Evolutionary conservation across 2,113 vertebrate species (phyloP).

Genomic region (Hippocampus zosterae): DNA sequence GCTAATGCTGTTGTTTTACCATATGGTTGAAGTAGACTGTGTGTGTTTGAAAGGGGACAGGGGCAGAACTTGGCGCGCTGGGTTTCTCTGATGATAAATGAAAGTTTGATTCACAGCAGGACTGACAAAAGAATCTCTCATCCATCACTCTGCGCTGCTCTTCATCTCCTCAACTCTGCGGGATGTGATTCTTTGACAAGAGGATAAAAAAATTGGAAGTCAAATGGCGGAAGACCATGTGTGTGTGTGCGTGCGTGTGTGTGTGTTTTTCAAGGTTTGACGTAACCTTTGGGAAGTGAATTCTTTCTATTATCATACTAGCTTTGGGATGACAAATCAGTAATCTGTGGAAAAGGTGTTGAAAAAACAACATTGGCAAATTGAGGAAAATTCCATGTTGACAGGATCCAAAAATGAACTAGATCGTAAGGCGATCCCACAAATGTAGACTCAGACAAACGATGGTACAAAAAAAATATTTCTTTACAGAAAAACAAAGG

Average conservation of each 20-base stretch:
- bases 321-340: background rate
- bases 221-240: constrained; percentile 52
- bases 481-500: too few relatives aligned
- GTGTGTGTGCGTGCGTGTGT: background rate
- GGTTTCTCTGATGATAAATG: constrained; percentile 38
- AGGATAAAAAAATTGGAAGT: constrained; percentile 58
- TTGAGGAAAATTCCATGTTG: background rate
- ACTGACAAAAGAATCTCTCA: constrained; percentile 42
- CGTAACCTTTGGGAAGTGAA: background rate
- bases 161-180: constrained; percentile 38
- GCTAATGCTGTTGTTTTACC: constrained; percentile 5
- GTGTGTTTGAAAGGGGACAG: constrained; percentile 21
- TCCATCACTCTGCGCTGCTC: constrained; percentile 34
- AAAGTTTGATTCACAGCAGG: constrained; percentile 36
- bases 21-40: constrained; percentile 1
- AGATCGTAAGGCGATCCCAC: too few relatives aligned
- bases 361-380: background rate
- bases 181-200: constrained; percentile 51
- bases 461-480: too few relatives aligned
- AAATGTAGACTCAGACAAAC: too few relatives aligned
- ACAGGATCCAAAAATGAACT: too few relatives aligned
- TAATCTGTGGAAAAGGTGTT: background rate
- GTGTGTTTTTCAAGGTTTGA: background rate
- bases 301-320: background rate
- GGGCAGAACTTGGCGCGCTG: constrained; percentile 4